Conservation (phyloP, 23 tunicate genomes). For the Styela plicata region DNA sequence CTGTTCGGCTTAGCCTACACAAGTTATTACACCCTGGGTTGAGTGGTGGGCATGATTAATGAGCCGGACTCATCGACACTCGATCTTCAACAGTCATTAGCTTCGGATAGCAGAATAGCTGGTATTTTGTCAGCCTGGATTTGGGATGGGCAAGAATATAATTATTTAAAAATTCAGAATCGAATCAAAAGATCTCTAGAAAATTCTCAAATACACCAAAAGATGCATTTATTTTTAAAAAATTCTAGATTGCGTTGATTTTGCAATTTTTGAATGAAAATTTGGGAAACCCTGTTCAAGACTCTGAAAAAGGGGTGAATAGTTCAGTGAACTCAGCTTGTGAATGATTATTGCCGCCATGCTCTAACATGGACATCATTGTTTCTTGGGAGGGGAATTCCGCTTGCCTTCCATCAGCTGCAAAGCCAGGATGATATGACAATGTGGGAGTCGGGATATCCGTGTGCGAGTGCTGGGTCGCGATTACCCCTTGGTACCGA, state of each 20-base stretch:
- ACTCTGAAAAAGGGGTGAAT: slow-evolving; percentile 7
- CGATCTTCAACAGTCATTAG: no score
- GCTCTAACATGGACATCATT: slow-evolving; percentile 13
- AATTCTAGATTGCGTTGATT: neutral
- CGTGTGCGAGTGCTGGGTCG: slow-evolving; percentile 4
- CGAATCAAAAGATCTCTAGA: no score
- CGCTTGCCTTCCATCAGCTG: slow-evolving; percentile 5
- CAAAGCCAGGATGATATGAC: neutral
- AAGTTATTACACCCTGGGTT: no score
- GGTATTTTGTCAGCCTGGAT: no score
- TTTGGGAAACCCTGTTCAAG: no score
- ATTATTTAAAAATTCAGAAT: no score
- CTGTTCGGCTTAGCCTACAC: no score
- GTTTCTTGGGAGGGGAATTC: slow-evolving; percentile 3
- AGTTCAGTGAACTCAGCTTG: slow-evolving; percentile 17
- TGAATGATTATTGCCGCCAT: neutral
- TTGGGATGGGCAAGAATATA: no score
- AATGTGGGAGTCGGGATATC: neutral
- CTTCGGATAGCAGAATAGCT: no score
- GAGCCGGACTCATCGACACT: no score
- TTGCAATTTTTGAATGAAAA: no score
- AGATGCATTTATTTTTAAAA: neutral
- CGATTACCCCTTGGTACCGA: slow-evolving; percentile 2
- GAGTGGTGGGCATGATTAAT: no score
- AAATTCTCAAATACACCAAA: neutral